Base-by-base conservation (phyloP, 92 coral and sea anemone species). In the Porites rus region DNA sequence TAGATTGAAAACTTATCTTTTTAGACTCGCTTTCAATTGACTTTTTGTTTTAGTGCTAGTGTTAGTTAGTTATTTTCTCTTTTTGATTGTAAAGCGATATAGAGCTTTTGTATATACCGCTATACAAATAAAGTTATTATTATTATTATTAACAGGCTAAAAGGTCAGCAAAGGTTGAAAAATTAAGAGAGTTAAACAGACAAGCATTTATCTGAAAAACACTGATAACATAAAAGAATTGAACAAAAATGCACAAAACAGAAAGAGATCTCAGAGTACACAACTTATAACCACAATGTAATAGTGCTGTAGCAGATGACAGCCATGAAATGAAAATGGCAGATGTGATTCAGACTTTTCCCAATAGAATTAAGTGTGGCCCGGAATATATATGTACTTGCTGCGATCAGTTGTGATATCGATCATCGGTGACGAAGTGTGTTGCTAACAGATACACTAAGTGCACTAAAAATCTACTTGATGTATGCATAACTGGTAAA, bases 321-420 rank as follows among this genome's bases (percentile, higher is more conserved):
- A 3, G 7, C 4, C 6, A 38, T 3, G 46, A 38, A 38, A 38
- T 38, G 5, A 38, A 38, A 53, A 82, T 86, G 84, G n/a, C 71
- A 81, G 8, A 67, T 31, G 83, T 93, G 76, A 93, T 91, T 85
- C 79, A 90, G 60, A 75, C 90, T 79, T 91, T 91, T 75, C 96
- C 88, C 81, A 72, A 90, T 50, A 83, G 46, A 7, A 38, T 38
- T 38, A 38, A 38, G 46, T 38, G 46, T 38, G 46, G 46, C 46
- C 46, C 46, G 25, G 92, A 91, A 79, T 84, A 90, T 72, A 74
- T 91, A 79, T 93, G 96, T 80, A 93, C 94, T 17, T 87, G 90
- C 62, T 93, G 94, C 87, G 92, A 93, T 84, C 96, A 93, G 78
- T 65, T 93, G 59, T 91, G 93, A 88, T 90, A 90, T 65, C 63